Evolutionary conservation across 2,888 invertebrate species (phyloP).

Genomic region (Aradus depressus): DNA sequence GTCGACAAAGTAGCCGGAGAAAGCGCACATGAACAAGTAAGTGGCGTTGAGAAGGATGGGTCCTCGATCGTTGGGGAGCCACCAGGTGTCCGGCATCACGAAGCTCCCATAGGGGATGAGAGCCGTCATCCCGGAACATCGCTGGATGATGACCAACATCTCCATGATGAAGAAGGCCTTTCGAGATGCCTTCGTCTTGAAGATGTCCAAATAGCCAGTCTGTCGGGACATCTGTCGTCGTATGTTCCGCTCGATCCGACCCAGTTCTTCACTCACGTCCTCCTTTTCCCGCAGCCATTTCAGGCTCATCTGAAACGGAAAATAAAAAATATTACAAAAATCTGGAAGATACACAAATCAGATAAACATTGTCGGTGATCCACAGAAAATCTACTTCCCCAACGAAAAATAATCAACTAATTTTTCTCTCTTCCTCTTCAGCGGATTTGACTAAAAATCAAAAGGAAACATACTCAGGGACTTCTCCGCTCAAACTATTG

Average conservation of each 20-base stretch:
- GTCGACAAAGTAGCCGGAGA: conserved; percentile 6
- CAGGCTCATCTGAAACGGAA: too few species aligned
- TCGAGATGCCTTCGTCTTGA: neutral
- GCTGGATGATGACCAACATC: conserved; percentile 6
- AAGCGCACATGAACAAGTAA: neutral
- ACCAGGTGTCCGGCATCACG: conserved; percentile 3
- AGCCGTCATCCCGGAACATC: conserved; percentile 9
- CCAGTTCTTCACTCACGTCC: neutral
- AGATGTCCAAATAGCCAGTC: neutral
- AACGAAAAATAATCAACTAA: too few species aligned
- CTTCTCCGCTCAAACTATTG: too few species aligned
- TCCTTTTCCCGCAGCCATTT: conserved; percentile 10
- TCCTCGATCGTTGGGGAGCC: conserved; percentile 1
- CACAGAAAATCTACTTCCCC: too few species aligned
- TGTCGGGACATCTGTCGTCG: neutral
- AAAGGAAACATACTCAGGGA: too few species aligned
- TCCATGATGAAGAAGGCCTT: conserved; percentile 2
- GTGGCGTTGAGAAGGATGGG: neutral
- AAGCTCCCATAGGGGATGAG: conserved; percentile 9
- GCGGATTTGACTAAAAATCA: too few species aligned
- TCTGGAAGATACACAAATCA: too few species aligned
- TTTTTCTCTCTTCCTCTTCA: too few species aligned
- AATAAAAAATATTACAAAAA: too few species aligned
- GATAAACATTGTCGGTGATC: too few species aligned
- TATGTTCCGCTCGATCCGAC: conserved; percentile 8